phyloP scores from a whole-genome alignment of 2,797 vertebrate genomes.

The Centropyge bicolor region DNA sequence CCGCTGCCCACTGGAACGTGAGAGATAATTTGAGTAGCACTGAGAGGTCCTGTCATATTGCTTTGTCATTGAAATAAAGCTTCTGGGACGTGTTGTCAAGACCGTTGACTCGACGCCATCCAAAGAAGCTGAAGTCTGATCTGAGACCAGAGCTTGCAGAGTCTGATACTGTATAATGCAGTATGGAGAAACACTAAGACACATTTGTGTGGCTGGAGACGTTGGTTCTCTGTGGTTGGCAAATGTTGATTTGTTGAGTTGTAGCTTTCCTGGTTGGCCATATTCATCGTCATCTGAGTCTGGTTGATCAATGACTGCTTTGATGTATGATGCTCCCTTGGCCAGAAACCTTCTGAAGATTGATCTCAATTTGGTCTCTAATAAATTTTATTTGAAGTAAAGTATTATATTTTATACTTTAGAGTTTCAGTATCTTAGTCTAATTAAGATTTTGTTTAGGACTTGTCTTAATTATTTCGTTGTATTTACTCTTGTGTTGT shows the following conservation, averaged over 20 bases:
- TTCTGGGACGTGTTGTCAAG: not conserved
- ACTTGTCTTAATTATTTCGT: not conserved
- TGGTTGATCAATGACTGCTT: not conserved
- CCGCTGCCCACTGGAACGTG: constrained; percentile 20
- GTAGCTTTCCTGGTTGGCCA: not conserved
- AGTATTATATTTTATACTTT: too few species aligned
- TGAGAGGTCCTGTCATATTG: constrained; percentile 28
- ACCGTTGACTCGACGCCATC: not conserved
- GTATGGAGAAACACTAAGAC: not conserved
- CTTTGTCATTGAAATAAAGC: constrained; percentile 7
- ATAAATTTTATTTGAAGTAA: too few species aligned
- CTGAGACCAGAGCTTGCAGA: not conserved
- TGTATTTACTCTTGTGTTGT: too few species aligned
- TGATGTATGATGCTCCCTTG: not conserved
- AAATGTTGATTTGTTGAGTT: not conserved
- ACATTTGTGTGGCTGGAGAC: not conserved
- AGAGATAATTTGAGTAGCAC: not conserved
- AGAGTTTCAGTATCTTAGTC: not conserved
- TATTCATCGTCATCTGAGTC: not conserved
- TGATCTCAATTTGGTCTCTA: not conserved
- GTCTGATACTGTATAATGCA: not conserved
- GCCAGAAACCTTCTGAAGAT: not conserved
- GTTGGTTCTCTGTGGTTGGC: not conserved
- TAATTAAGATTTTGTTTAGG: not conserved
- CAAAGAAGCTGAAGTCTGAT: not conserved